These are phyloP conservation scores for Dyspetes luteomarginatus DNA, from an alignment of 2,888 invertebrate genomes.

Conservation along the genomic window DNA sequence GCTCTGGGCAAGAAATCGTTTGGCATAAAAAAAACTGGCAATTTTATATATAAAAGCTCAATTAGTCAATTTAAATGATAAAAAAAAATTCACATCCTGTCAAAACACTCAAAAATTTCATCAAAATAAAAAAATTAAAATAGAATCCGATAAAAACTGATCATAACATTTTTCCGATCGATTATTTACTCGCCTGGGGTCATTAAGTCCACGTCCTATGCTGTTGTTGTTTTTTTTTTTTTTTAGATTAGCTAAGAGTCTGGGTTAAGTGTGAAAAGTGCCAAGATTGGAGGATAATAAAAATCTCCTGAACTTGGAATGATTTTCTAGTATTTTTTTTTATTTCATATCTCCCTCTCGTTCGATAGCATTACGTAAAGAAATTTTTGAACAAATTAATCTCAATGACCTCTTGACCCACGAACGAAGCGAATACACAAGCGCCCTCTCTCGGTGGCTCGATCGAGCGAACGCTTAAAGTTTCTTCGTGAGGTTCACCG, in stretches of 20 bases:
- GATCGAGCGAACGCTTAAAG: neutral
- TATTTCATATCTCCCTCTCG: too few relatives aligned
- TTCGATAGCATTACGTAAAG: slow-evolving; percentile 18
- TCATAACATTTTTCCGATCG: neutral
- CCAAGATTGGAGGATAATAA: slow-evolving; percentile 4
- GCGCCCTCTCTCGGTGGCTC: neutral
- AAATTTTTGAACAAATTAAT: slow-evolving; percentile 24
- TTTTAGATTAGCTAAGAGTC: neutral
- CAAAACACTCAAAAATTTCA: too few relatives aligned
- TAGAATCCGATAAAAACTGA: too few relatives aligned
- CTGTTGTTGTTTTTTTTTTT: neutral
- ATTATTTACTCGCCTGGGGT: neutral
- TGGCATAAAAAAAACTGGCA: too few relatives aligned
- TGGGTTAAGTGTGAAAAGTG: too few relatives aligned
- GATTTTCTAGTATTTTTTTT: neutral
- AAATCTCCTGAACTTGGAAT: slow-evolving; percentile 33
- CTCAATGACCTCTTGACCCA: slow-evolving; percentile 24
- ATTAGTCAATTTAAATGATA: too few relatives aligned
- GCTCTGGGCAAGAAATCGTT: neutral
- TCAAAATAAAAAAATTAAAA: too few relatives aligned
- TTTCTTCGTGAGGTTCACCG: slow-evolving; percentile 7
- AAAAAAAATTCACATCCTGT: neutral
- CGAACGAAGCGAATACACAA: neutral
- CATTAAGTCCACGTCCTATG: neutral
- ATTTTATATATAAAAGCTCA: too few relatives aligned